Base-by-base conservation (phyloP, 2,113 vertebrate genomes). In the Cryptotis parvus region DNA sequence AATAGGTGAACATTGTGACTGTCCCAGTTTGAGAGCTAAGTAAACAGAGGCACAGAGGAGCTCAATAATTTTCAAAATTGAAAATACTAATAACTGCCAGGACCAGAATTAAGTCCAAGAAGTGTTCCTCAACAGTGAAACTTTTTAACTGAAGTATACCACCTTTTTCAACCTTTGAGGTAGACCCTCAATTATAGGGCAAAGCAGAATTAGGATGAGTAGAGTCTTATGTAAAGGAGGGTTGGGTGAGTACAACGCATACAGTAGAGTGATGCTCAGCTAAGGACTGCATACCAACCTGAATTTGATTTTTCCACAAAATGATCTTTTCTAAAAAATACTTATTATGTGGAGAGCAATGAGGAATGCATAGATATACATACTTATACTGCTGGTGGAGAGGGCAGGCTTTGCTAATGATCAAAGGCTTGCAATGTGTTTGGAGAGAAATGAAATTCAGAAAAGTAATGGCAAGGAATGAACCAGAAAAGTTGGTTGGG, bases 171-270 rank as follows among this genome's bases (percentile, higher is more conserved):
- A 29, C 10, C 15, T 26, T n/a, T 20, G 7, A n/a, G 63, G 39
- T 15, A 49, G 75, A 69, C 8, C 18, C 15, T 31, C 66, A 75
- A 15, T 9, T 16, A 1, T 18, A 14, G 15, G 68, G 2, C 12
- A 45, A 8, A 81, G 10, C 9, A 27, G 43, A 65, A 45, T 22
- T 68, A 41, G 41, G 49, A 66, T 66, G 11, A 73, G 29, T 26
- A 24, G 18, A 70, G 12, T 15, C 12, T 9, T 43, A 61, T 7
- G 14, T 20, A 68, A 39, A 87, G 29, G 27, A 20, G 22, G 2
- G 6, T 9, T 10, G n/a, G 43, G 31, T 22, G 0, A 2, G 4
- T 9, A 29, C 6, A n/a, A 26, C 14, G 9, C 14, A 11, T 45
- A 26, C 33, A 16, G 33, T 10, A 58, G 65, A 43, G 52, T 55